phyloP scores from a whole-genome alignment of 2,797 vertebrate species.

The Trichosurus vulpecula region DNA sequence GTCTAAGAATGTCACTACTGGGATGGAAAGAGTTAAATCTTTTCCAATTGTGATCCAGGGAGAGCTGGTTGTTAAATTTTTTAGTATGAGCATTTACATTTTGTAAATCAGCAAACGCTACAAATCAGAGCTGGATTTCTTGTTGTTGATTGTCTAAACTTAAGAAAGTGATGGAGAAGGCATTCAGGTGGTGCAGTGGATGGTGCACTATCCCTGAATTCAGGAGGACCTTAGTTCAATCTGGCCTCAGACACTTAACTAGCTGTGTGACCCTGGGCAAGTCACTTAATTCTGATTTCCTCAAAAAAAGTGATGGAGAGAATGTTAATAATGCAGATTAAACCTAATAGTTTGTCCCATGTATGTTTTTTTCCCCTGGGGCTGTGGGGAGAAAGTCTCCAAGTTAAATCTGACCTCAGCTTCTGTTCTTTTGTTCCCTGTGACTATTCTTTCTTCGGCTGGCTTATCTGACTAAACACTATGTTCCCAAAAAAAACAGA shows the following conservation, averaged over 20 bases:
- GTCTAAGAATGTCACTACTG: background rate
- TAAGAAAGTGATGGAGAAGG: background rate
- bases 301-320: background rate
- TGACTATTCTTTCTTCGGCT: background rate
- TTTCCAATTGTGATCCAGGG: background rate
- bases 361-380: background rate
- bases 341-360: background rate
- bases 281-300: background rate
- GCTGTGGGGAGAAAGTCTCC: background rate
- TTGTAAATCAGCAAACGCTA: background rate
- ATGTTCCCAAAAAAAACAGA: background rate
- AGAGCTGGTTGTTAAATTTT: background rate
- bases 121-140: background rate
- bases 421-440: background rate
- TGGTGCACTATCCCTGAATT: background rate
- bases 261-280: background rate
- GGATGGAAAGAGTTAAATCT: background rate
- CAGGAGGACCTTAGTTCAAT: background rate
- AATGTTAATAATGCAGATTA: background rate
- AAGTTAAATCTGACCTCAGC: background rate
- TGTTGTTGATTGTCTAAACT: background rate
- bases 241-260: background rate
- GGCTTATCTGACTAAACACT: background rate
- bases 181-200: background rate
- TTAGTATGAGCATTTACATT: background rate